phyloP scores from a whole-genome alignment of 2,113 vertebrate genomes.

The Sturnus vulgaris region DNA sequence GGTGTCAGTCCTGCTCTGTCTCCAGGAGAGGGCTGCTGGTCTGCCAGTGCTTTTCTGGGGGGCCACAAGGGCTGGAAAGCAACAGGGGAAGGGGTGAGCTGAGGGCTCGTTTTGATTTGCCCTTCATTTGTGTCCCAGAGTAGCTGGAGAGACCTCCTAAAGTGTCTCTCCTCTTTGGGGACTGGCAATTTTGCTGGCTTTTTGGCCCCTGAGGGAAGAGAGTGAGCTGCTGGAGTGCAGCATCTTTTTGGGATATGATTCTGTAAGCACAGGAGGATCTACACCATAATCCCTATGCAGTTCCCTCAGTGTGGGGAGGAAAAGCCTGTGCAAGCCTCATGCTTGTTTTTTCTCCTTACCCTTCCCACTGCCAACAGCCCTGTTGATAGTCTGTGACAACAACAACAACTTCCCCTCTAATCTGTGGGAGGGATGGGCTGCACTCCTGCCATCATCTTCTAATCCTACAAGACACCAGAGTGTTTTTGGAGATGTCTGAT shows the following conservation, averaged over 20 bases:
- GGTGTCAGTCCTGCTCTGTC: not conserved
- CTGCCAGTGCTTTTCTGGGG: not conserved
- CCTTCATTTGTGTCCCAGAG: not conserved
- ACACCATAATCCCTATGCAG: rapidly evolving
- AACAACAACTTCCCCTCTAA: not conserved
- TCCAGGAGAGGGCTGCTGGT: not conserved
- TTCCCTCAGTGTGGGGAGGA: not conserved
- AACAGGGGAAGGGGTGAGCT: not conserved
- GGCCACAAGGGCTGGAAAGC: not conserved
- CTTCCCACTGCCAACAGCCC: not conserved
- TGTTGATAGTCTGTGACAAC: not conserved
- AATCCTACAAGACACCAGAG: not conserved
- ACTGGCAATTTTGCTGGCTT: not conserved
- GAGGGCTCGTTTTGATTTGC: not conserved
- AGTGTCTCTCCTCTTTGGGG: not conserved
- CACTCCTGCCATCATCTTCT: not conserved
- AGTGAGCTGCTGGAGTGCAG: not conserved
- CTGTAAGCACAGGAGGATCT: not conserved
- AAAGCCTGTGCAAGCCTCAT: not conserved
- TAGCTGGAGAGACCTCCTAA: not conserved
- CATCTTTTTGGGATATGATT: not conserved
- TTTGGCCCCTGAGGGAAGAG: not conserved
- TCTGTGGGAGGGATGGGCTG: not conserved
- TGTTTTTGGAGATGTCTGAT: not conserved
- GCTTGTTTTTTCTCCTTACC: not conserved